Conservation (phyloP, 2,888 invertebrate genomes). For the Sphaerophoria rueppellii region DNA sequence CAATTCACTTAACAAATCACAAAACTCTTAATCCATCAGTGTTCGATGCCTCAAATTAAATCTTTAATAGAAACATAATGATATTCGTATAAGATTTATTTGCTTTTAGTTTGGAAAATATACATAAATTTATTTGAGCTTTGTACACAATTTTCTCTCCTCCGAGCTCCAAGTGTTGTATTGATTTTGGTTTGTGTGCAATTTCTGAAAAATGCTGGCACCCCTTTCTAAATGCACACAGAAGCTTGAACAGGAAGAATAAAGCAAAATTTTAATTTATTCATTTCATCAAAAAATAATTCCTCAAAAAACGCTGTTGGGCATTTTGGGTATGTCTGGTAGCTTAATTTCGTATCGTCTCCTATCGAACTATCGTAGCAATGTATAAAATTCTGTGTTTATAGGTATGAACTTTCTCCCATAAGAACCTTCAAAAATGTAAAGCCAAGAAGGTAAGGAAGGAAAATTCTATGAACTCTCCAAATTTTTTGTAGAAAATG, state of each 20-base stretch:
- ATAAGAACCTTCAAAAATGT: too few species aligned
- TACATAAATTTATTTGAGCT: neutral
- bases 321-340: neutral
- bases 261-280: conserved; percentile 19
- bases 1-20: conserved; percentile 12
- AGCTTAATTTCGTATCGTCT: too few species aligned
- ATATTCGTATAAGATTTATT: conserved; percentile 15
- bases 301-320: conserved; percentile 8
- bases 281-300: conserved; percentile 22
- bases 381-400: too few species aligned
- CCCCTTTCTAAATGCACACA: neutral
- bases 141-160: too few species aligned
- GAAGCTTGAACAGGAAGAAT: conserved; percentile 24
- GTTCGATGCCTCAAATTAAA: conserved; percentile 19
- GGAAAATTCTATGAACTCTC: too few species aligned
- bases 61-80: conserved; percentile 24
- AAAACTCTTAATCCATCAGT: conserved; percentile 7
- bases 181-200: too few species aligned
- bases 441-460: too few species aligned
- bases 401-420: too few species aligned
- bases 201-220: too few species aligned
- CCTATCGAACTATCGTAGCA: too few species aligned
- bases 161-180: too few species aligned
- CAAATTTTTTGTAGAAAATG: neutral
- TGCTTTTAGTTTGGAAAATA: neutral